Conservation (phyloP, 2,113 vertebrate species). For the Kryptolebias marmoratus region DNA sequence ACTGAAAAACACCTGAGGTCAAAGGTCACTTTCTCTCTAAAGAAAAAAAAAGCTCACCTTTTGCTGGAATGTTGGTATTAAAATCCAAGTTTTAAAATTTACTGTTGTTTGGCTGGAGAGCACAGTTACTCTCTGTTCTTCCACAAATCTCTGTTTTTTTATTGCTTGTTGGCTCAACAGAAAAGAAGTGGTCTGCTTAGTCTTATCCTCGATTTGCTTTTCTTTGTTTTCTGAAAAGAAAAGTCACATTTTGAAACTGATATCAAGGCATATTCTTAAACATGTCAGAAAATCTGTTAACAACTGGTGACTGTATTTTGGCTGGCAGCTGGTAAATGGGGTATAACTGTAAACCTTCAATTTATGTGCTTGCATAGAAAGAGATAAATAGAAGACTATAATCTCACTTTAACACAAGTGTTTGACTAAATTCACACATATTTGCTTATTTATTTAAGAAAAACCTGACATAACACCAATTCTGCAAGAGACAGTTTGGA, state of each 20-base stretch:
- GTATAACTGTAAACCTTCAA: slow-evolving; percentile 32
- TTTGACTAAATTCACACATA: slow-evolving; percentile 15
- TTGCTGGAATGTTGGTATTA: slow-evolving; percentile 21
- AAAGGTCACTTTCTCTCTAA: slow-evolving; percentile 69
- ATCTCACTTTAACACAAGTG: slow-evolving; percentile 10
- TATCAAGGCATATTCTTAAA: slow-evolving; percentile 64
- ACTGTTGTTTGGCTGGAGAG: slow-evolving; percentile 18
- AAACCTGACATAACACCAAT: neutral
- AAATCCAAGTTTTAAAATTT: slow-evolving; percentile 42
- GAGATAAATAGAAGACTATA: slow-evolving; percentile 15
- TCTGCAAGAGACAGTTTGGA: too few relatives aligned
- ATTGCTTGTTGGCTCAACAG: slow-evolving; percentile 35
- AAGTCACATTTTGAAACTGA: slow-evolving; percentile 43
- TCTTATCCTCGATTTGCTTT: slow-evolving; percentile 24
- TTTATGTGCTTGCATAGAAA: slow-evolving; percentile 47
- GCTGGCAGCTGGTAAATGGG: slow-evolving; percentile 49
- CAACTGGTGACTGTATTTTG: slow-evolving; percentile 33
- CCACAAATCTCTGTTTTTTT: slow-evolving; percentile 20
- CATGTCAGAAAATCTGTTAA: slow-evolving; percentile 46
- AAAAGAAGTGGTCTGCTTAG: slow-evolving; percentile 24
- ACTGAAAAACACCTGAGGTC: slow-evolving; percentile 62
- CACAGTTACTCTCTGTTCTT: slow-evolving; percentile 18
- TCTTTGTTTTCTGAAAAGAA: slow-evolving; percentile 30
- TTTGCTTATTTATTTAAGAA: slow-evolving; percentile 9
- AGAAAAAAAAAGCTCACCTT: slow-evolving; percentile 34